Conservation (phyloP, 2,888 invertebrate genomes). For the Cancer borealis region DNA sequence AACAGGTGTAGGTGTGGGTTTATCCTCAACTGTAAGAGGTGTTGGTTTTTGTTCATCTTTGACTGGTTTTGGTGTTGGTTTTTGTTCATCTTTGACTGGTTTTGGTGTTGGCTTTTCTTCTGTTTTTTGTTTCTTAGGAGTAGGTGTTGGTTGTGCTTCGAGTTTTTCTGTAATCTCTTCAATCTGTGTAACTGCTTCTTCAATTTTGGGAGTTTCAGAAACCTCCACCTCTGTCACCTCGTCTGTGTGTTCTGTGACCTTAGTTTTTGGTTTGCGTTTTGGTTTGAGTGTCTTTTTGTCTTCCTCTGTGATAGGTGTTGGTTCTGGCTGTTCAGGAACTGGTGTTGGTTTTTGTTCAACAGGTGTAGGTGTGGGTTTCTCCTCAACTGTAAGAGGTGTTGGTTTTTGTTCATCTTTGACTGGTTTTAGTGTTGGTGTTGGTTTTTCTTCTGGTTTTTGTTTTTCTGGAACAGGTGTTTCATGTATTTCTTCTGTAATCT, state of each 20-base stretch:
- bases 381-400: too few species aligned
- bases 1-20: too few species aligned
- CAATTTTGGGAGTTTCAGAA: background rate
- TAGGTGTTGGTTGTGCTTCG: background rate
- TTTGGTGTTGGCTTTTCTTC: background rate
- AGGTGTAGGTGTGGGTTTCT: too few species aligned
- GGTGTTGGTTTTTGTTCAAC: background rate
- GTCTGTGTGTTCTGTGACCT: background rate
- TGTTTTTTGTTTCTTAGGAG: background rate
- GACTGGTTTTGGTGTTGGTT: background rate
- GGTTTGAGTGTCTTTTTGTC: background rate
- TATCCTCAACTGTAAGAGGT: background rate
- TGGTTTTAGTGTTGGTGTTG: background rate
- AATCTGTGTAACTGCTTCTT: slow-evolving; percentile 9
- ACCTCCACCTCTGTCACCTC: background rate
- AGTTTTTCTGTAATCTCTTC: background rate
- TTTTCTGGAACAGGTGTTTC: background rate
- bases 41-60: background rate
- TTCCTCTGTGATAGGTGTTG: background rate
- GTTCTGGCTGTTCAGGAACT: background rate
- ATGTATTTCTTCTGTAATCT: too few species aligned
- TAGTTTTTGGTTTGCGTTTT: background rate
- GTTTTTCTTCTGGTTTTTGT: background rate
- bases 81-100: background rate
- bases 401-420: too few species aligned